phyloP scores from a whole-genome alignment of 2,888 invertebrate genomes.

The Eretmocerus hayati region DNA sequence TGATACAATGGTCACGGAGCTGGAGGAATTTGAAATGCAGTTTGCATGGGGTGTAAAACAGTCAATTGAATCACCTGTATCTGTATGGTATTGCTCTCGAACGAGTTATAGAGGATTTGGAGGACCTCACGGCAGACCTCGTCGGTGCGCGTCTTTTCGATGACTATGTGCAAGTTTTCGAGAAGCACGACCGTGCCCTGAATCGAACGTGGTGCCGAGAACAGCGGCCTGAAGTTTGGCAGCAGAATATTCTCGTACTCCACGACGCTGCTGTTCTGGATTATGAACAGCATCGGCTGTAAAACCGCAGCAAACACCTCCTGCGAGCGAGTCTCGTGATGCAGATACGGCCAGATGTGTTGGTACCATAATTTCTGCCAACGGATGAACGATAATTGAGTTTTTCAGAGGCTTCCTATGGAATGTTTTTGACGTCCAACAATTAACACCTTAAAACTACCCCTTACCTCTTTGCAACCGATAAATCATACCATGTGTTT shows the following conservation, averaged over 20 bases:
- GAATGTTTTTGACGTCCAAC: no score
- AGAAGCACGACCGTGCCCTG: slow-evolving; percentile 82
- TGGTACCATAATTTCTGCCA: slow-evolving; percentile 94
- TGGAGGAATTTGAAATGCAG: no score
- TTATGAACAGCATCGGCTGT: slow-evolving; percentile 74
- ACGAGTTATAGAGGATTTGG: slow-evolving; percentile 77
- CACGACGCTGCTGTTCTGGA: slow-evolving; percentile 68
- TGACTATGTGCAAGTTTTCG: slow-evolving; percentile 81
- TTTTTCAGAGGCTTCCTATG: no score
- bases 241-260: slow-evolving; percentile 77
- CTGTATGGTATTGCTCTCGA: slow-evolving; percentile 82
- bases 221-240: slow-evolving; percentile 75
- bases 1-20: no score
- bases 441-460: no score
- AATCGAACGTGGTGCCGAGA: slow-evolving; percentile 71
- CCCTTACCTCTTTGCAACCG: no score
- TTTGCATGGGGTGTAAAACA: no score
- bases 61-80: slow-evolving; percentile 74
- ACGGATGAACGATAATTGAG: no score
- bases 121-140: slow-evolving; percentile 76
- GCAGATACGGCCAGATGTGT: slow-evolving; percentile 85
- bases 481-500: no score
- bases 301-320: slow-evolving; percentile 82
- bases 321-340: slow-evolving; percentile 74
- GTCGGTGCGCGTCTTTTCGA: slow-evolving; percentile 76